Evolutionary conservation across 2,113 vertebrate species (phyloP).

Genomic region (zebrafish (Danio rerio)): GRCz12tu NC_133182.1:27306001-27306500

Average conservation of each 20-base stretch:
- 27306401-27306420: neutral
- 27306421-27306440: neutral
- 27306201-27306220: conserved; percentile 45
- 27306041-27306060: conserved; percentile 71
- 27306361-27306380: neutral
- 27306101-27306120: conserved; percentile 54
- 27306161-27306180: conserved; percentile 69
- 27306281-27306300: neutral
- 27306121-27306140: conserved; percentile 62
- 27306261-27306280: neutral
- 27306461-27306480: conserved; percentile 11
- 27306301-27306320: conserved; percentile 5
- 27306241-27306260: conserved; percentile 17
- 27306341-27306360: conserved; percentile 29
- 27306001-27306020: conserved; percentile 69
- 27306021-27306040: conserved; percentile 61
- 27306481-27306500: conserved; percentile 40
- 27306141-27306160: conserved; percentile 59
- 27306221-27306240: conserved; percentile 4
- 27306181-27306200: conserved; percentile 52
- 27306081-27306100: neutral
- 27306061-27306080: neutral
- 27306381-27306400: neutral
- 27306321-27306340: neutral
- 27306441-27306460: conserved; percentile 24